These are phyloP conservation scores for Prolemur simus DNA, from an alignment of 2,113 vertebrate species.

Conservation along the genomic window DNA sequence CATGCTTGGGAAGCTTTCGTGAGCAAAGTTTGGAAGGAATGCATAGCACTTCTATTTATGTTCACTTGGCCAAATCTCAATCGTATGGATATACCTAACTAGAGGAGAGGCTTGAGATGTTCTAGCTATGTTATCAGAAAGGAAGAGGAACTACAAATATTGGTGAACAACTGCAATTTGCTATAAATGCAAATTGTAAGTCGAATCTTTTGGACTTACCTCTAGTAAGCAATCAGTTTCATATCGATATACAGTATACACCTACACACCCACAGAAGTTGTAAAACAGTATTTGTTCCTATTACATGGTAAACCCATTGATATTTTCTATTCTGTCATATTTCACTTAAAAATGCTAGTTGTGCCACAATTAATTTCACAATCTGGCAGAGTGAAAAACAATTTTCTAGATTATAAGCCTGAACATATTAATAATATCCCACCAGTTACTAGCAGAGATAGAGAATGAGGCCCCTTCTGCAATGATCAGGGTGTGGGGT, in stretches of 20 bases:
- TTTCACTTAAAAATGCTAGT: slow-evolving; percentile 20
- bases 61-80: neutral
- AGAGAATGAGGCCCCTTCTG: neutral
- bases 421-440: neutral
- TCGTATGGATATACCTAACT: neutral
- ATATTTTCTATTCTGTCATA: neutral
- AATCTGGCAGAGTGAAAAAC: neutral
- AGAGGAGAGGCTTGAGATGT: neutral
- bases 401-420: neutral
- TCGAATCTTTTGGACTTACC: neutral
- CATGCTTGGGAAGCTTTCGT: neutral
- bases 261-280: neutral
- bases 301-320: neutral
- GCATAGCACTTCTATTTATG: neutral
- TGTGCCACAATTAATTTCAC: neutral
- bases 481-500: neutral
- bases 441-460: neutral
- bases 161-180: neutral
- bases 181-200: neutral
- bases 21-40: neutral
- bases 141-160: neutral
- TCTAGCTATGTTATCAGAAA: neutral
- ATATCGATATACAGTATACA: neutral
- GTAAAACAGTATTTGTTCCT: neutral
- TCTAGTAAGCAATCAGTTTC: neutral